phyloP scores from a whole-genome alignment of 2,888 invertebrate genomes.

The Stomorhina lunata region DNA sequence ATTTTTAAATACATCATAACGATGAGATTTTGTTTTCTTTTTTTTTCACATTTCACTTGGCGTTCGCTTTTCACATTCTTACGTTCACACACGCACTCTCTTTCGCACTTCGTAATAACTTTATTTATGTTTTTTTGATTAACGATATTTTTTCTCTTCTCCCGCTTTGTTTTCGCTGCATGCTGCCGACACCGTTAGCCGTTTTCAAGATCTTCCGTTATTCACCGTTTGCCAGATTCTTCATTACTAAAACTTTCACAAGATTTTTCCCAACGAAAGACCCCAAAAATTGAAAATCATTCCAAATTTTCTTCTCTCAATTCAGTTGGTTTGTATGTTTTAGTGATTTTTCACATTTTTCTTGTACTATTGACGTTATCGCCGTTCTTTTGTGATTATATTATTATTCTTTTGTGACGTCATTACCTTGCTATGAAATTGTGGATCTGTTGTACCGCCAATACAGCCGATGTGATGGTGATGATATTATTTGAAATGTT shows the following conservation, averaged over 20 bases:
- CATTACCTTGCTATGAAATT: conserved; percentile 6
- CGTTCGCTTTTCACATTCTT: background rate
- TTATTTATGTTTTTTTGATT: background rate
- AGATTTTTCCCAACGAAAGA: conserved; percentile 23
- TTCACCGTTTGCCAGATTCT: conserved; percentile 61
- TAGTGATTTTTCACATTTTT: background rate
- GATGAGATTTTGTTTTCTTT: background rate
- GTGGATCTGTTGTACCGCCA: background rate
- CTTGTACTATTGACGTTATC: conserved; percentile 48
- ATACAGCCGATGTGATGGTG: background rate
- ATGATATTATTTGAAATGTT: conserved; percentile 22
- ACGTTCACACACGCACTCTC: conserved; percentile 7
- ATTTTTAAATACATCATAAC: conserved; percentile 58
- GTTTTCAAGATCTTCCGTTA: conserved; percentile 36
- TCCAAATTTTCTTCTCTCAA: background rate
- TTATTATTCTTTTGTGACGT: conserved; percentile 38
- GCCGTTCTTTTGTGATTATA: conserved; percentile 47
- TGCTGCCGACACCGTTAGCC: background rate
- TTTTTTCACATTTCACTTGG: conserved; percentile 21
- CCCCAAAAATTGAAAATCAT: background rate
- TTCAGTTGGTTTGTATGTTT: conserved; percentile 7
- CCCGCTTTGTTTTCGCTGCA: conserved; percentile 37
- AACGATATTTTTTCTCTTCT: background rate
- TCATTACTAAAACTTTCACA: conserved; percentile 59
- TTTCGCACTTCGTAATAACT: conserved; percentile 16